phyloP scores from a whole-genome alignment of 2,113 vertebrate genomes.

The Tapirus terrestris region DNA sequence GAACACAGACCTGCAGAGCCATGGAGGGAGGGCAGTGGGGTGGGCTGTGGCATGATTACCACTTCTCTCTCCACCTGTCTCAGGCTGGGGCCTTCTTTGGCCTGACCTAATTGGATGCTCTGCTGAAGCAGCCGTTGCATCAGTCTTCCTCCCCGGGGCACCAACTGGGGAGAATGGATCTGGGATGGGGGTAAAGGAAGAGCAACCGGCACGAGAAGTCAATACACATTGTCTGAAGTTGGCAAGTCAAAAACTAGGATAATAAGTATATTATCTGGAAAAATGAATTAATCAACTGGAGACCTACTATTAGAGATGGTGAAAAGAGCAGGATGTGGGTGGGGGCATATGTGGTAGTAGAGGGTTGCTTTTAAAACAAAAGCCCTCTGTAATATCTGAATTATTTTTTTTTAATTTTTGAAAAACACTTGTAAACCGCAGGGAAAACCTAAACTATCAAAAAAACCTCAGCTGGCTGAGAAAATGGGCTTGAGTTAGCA shows the following conservation, averaged over 20 bases:
- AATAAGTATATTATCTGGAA: not conserved
- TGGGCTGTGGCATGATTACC: no score
- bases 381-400: not conserved
- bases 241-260: not conserved
- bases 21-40: not conserved
- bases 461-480: not conserved
- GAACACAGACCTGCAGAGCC: rapidly evolving
- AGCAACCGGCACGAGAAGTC: not conserved
- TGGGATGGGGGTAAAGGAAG: no score
- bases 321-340: not conserved
- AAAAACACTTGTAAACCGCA: not conserved
- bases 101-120: not conserved
- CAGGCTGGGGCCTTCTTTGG: not conserved
- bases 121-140: not conserved
- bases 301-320: not conserved
- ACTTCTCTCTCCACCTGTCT: not conserved
- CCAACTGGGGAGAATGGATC: not conserved
- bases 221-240: not conserved
- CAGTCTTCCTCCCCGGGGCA: not conserved
- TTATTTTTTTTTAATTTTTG: not conserved
- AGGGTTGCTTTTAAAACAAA: constrained; percentile 1
- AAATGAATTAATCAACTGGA: not conserved
- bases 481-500: constrained; percentile 3
- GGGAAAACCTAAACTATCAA: not conserved
- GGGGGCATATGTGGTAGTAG: not conserved